Percentiles rank a stretch among this genome's conserved stretches.
phyloP scores from a whole-genome alignment of 2,888 invertebrate genomes.

The Polylopha cassiicola region DNA sequence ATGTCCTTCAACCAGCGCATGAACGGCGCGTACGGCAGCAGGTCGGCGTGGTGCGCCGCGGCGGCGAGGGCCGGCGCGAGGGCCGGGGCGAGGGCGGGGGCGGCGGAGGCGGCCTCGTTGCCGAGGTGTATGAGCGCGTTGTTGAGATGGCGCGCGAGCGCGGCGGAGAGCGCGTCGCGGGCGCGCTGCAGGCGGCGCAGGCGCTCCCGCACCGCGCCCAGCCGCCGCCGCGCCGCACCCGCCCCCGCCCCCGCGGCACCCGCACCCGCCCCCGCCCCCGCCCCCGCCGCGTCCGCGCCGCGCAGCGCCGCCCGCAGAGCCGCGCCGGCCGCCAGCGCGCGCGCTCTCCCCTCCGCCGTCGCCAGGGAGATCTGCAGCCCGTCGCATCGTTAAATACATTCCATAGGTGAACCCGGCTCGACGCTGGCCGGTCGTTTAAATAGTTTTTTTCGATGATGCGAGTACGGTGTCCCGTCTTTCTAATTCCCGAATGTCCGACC shows the following conservation, averaged over 20 bases:
- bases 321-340: conserved; percentile 42
- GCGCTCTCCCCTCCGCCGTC: conserved; percentile 46
- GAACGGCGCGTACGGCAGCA: conserved; percentile 90
- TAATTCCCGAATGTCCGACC: too few species aligned
- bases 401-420: not conserved
- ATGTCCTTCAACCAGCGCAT: conserved; percentile 95
- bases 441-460: too few species aligned
- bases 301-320: conserved; percentile 33
- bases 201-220: conserved; percentile 52
- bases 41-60: conserved; percentile 89
- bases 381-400: not conserved
- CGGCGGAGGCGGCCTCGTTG: conserved; percentile 63
- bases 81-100: conserved; percentile 69
- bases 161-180: conserved; percentile 76
- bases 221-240: conserved; percentile 41
- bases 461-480: too few species aligned
- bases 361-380: conserved; percentile 39
- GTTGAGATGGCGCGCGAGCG: conserved; percentile 92
- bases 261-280: conserved; percentile 37
- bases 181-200: conserved; percentile 51
- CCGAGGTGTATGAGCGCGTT: conserved; percentile 96
- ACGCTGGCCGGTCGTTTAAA: too few species aligned
- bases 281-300: conserved; percentile 37
- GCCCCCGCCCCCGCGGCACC: conserved; percentile 31
- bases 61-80: conserved; percentile 25